Evolutionary conservation across 2,888 invertebrate species (phyloP).

Genomic region (Blastobasis adustella): DNA sequence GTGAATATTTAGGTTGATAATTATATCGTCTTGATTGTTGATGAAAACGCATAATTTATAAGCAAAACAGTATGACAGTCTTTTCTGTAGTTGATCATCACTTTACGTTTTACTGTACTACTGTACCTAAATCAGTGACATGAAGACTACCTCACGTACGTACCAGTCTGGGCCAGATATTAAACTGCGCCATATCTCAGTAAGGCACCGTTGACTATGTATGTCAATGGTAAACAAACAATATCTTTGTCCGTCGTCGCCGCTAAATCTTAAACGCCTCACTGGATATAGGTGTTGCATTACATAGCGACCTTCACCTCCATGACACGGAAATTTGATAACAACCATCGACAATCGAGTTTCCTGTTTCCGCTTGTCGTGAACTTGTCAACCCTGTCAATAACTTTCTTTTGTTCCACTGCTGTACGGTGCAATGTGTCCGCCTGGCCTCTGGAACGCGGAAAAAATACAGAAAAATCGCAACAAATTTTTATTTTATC

Average conservation of each 20-base stretch:
- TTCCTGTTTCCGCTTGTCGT: conserved; percentile 55
- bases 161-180: too few relatives aligned
- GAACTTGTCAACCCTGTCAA: conserved; percentile 40
- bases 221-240: not conserved
- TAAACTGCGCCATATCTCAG: not conserved
- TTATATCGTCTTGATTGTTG: too few relatives aligned
- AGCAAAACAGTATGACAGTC: too few relatives aligned
- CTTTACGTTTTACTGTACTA: too few relatives aligned
- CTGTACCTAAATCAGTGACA: too few relatives aligned
- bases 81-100: too few relatives aligned
- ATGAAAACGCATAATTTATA: too few relatives aligned
- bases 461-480: conserved; percentile 13
- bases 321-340: conserved; percentile 39
- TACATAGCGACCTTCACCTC: conserved; percentile 38
- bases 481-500: conserved; percentile 9
- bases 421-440: not conserved
- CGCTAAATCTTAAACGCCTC: conserved; percentile 17
- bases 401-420: conserved; percentile 43
- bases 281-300: conserved; percentile 10
- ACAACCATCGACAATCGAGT: conserved; percentile 28
- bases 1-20: too few relatives aligned
- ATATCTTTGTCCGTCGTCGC: conserved; percentile 13
- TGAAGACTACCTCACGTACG: too few relatives aligned
- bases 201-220: conserved; percentile 2
- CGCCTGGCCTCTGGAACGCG: conserved; percentile 23